These are phyloP conservation scores for Pogonophryne albipinna DNA, from an alignment of 2,797 vertebrate species.

Conservation along the genomic window DNA sequence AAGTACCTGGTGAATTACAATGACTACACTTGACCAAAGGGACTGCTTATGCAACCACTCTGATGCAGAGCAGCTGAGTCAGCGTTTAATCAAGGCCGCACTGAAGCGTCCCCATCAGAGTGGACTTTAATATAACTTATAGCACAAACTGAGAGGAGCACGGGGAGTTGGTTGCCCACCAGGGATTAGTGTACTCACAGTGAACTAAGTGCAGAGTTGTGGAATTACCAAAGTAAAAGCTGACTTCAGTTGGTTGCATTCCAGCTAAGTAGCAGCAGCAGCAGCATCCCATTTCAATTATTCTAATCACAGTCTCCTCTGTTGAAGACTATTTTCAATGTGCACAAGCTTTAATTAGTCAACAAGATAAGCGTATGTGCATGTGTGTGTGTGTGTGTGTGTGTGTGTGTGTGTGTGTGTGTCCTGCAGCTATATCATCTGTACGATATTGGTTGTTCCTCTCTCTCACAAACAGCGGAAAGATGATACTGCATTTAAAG, in stretches of 20 bases:
- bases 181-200: slow-evolving; percentile 42
- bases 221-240: slow-evolving; percentile 63
- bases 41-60: slow-evolving; percentile 40
- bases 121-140: slow-evolving; percentile 46
- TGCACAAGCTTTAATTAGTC: slow-evolving; percentile 51
- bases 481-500: not conserved
- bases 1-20: slow-evolving; percentile 36
- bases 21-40: slow-evolving; percentile 27
- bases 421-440: slow-evolving; percentile 10
- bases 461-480: slow-evolving; percentile 9
- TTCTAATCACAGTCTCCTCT: slow-evolving; percentile 39
- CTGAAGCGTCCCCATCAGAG: slow-evolving; percentile 25
- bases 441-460: slow-evolving; percentile 14
- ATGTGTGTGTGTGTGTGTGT: slow-evolving; percentile 6
- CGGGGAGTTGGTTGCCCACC: slow-evolving; percentile 49
- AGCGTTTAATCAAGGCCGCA: slow-evolving; percentile 59
- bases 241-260: slow-evolving; percentile 55
- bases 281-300: slow-evolving; percentile 40
- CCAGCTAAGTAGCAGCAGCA: slow-evolving; percentile 19
- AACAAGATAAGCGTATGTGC: slow-evolving; percentile 43
- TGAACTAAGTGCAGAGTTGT: slow-evolving; percentile 52
- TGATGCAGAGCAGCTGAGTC: slow-evolving; percentile 54
- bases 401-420: not conserved
- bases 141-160: slow-evolving; percentile 37
- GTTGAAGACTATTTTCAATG: slow-evolving; percentile 38